Conservation (phyloP, 2,797 vertebrate genomes). For the Oreochromis grahami region DNA sequence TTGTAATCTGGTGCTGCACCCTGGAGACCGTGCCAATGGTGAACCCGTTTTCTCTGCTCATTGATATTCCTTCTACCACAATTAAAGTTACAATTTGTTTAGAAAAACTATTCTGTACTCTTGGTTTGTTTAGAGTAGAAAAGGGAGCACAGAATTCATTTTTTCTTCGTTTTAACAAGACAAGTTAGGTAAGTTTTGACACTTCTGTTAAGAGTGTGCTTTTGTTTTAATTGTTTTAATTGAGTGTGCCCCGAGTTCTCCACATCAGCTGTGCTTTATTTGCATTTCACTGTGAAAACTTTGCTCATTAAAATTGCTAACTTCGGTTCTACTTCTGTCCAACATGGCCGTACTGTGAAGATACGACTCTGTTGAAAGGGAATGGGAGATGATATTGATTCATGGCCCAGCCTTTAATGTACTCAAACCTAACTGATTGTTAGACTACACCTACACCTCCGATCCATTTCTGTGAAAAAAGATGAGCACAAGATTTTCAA, state of each 20-base stretch:
- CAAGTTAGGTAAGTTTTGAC: neutral
- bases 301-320: neutral
- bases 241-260: neutral
- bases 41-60: neutral
- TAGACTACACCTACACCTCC: neutral
- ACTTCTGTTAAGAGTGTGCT: neutral
- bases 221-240: neutral
- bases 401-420: neutral
- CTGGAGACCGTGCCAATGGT: neutral
- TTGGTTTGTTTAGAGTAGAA: neutral
- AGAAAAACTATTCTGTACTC: neutral
- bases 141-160: neutral
- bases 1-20: neutral
- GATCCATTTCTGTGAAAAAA: neutral
- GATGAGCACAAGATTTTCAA: neutral
- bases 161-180: neutral
- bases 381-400: neutral
- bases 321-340: neutral
- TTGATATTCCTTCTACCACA: neutral
- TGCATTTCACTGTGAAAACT: neutral
- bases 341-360: neutral
- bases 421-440: neutral
- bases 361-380: neutral
- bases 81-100: neutral
- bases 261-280: neutral